A percentile compares a stretch with the other conserved stretches of the same genome.
phyloP scores from a whole-genome alignment of 1,140 invertebrate species.

The Adoxophyes honmai region DNA sequence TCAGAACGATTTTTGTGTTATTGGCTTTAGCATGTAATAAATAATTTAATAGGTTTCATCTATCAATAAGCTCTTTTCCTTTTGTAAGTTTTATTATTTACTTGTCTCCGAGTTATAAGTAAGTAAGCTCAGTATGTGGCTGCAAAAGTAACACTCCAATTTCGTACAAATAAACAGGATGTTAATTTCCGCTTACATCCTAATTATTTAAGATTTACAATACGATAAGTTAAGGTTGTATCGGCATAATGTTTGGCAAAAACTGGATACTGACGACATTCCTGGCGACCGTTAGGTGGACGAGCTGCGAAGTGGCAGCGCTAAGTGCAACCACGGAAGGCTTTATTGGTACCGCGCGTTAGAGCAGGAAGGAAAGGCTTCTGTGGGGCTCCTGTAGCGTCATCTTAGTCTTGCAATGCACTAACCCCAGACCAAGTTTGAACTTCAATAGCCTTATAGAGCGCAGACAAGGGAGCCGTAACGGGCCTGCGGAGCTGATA shows the following conservation, averaged over 20 bases:
- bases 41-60: too few relatives aligned
- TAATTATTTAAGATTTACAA: conserved; percentile 14
- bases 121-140: too few relatives aligned
- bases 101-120: too few relatives aligned
- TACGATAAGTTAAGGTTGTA: conserved; percentile 36
- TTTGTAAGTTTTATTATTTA: too few relatives aligned
- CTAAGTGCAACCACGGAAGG: neutral
- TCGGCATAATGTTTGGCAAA: conserved; percentile 42
- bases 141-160: neutral
- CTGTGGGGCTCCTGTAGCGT: too few relatives aligned
- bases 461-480: conserved; percentile 10
- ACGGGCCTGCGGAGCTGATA: conserved; percentile 8
- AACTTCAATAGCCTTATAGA: neutral
- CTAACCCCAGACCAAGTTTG: too few relatives aligned
- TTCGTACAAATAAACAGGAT: neutral
- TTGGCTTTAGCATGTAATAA: too few relatives aligned
- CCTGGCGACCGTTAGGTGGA: conserved; percentile 58
- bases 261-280: conserved; percentile 53
- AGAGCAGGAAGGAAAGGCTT: too few relatives aligned
- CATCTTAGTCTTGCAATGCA: too few relatives aligned
- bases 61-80: too few relatives aligned
- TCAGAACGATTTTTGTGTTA: too few relatives aligned
- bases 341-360: too few relatives aligned
- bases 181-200: conserved; percentile 3
- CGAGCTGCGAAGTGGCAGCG: conserved; percentile 29